Percentiles rank a stretch among this genome's conserved stretches.
Evolutionary conservation across 2,797 vertebrate species (phyloP).

Genomic region (Notamacropus eugenii): DNA sequence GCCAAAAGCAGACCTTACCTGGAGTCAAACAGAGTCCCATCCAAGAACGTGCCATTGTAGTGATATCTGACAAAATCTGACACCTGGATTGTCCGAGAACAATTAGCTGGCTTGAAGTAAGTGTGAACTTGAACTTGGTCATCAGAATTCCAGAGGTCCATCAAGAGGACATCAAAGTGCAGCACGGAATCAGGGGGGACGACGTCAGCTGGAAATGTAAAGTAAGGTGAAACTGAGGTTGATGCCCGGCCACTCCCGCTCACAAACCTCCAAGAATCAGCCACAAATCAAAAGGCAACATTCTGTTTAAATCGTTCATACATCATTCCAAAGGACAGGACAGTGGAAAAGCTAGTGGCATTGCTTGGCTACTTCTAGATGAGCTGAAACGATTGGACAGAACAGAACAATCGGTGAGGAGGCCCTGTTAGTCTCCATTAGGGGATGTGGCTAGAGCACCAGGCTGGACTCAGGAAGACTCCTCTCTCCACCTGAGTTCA

Average conservation of each 20-base stretch:
- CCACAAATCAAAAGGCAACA: neutral
- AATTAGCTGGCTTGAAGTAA: conserved; percentile 90
- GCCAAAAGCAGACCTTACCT: conserved; percentile 76
- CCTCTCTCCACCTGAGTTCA: no score
- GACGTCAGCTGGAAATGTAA: conserved; percentile 88
- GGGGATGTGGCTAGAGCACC: no score
- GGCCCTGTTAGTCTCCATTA: no score
- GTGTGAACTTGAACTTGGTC: conserved; percentile 93
- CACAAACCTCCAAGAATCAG: conserved; percentile 5
- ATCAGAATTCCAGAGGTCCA: conserved; percentile 96
- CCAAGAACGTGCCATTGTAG: conserved; percentile 96
- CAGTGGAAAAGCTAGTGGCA: no score
- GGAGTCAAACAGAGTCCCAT: conserved; percentile 96
- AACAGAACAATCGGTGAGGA: no score
- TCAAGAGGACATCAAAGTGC: conserved; percentile 95
- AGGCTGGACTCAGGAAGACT: no score
- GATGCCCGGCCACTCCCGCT: neutral
- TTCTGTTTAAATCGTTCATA: neutral
- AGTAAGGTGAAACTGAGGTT: conserved; percentile 16
- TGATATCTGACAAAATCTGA: conserved; percentile 98
- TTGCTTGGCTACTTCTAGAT: no score
- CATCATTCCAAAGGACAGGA: no score
- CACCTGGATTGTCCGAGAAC: conserved; percentile 92
- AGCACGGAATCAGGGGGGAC: conserved; percentile 94
- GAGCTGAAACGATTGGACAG: neutral